These are phyloP conservation scores for Equus przewalskii DNA, from an alignment of 2,113 vertebrate species.

Conservation along the genomic window DNA sequence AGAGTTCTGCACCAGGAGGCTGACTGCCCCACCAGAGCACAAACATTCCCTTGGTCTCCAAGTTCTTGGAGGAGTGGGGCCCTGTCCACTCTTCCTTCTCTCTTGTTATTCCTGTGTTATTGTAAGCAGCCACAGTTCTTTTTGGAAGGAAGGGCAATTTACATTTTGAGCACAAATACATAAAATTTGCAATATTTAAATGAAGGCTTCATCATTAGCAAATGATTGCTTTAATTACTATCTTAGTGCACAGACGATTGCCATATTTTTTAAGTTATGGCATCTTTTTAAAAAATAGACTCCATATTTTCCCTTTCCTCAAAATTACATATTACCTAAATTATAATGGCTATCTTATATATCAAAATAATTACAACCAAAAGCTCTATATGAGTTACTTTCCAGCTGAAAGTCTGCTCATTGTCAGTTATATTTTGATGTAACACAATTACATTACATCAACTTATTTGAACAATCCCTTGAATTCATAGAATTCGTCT, in stretches of 20 bases:
- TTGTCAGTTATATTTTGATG: neutral
- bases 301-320: neutral
- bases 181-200: neutral
- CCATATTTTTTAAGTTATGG: neutral
- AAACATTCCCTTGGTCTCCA: neutral
- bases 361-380: neutral
- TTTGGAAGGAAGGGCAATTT: too few species aligned
- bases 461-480: neutral
- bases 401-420: neutral
- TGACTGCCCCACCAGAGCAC: neutral
- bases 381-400: neutral
- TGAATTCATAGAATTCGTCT: neutral
- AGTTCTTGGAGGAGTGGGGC: rapidly evolving
- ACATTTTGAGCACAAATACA: neutral
- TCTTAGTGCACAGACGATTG: neutral
- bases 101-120: neutral
- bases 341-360: neutral
- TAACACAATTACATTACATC: neutral
- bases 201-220: neutral
- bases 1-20: rapidly evolving
- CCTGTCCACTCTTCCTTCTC: neutral
- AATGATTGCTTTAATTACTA: neutral
- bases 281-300: neutral
- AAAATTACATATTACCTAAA: neutral
- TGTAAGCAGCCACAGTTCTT: neutral